phyloP scores from a whole-genome alignment of 2,113 vertebrate genomes.

The Pomatorhinus ruficollis region DNA sequence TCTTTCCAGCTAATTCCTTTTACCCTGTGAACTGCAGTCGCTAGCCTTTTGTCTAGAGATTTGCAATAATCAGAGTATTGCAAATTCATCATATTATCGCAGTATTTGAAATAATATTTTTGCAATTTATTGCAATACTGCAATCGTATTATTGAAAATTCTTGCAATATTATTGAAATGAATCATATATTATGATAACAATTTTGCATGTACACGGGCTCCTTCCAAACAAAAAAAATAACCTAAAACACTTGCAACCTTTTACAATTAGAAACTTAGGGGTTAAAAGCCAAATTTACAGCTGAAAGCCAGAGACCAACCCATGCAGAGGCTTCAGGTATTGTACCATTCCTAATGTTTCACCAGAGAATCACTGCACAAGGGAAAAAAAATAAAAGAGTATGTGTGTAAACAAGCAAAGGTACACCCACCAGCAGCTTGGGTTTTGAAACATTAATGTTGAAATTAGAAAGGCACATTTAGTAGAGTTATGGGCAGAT shows the following conservation, averaged over 20 bases:
- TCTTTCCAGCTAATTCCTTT: neutral
- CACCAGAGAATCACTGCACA: neutral
- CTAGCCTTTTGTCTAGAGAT: neutral
- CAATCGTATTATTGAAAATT: neutral
- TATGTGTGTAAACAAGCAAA: neutral
- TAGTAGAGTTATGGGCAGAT: slow-evolving; percentile 1
- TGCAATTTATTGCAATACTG: neutral
- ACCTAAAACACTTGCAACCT: neutral
- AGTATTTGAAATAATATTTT: neutral
- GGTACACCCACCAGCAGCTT: neutral
- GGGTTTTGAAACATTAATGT: slow-evolving; percentile 22
- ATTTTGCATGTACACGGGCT: neutral
- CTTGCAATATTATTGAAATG: neutral
- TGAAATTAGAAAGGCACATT: slow-evolving; percentile 37
- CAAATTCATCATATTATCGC: neutral
- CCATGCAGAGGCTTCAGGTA: neutral
- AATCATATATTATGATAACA: neutral
- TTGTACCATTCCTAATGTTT: neutral
- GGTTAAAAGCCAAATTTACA: neutral
- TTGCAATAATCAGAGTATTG: neutral
- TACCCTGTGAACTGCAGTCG: neutral
- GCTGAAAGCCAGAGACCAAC: neutral
- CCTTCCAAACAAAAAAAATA: neutral
- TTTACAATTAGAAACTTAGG: neutral
- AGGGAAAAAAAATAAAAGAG: neutral